These are phyloP conservation scores for Anoplolepis gracilipes DNA, from an alignment of 1,140 invertebrate genomes.

Conservation along the genomic window DNA sequence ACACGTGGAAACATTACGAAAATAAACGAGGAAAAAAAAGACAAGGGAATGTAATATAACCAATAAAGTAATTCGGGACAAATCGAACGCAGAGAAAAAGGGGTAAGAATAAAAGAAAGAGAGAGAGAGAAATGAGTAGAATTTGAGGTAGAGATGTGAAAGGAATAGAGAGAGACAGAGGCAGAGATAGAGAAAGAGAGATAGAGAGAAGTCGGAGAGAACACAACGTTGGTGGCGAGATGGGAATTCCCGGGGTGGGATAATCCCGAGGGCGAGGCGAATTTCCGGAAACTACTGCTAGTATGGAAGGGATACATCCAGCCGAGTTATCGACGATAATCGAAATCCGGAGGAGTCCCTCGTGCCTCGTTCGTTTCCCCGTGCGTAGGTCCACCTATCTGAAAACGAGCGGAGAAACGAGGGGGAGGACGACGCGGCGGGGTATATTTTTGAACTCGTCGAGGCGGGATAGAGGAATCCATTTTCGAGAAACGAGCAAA, in stretches of 20 bases:
- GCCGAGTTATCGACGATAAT: constrained; percentile 76
- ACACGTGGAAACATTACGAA: no score
- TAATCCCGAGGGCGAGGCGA: constrained; percentile 74
- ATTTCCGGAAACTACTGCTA: constrained; percentile 74
- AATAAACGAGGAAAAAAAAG: background rate
- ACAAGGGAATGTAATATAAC: constrained; percentile 44
- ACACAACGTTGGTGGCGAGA: constrained; percentile 63
- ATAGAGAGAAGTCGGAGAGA: constrained; percentile 13
- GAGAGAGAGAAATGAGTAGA: background rate
- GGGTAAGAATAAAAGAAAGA: background rate
- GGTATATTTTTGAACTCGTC: constrained; percentile 51
- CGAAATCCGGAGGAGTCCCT: constrained; percentile 75
- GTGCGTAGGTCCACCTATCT: constrained; percentile 31
- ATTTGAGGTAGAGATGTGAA: constrained; percentile 7
- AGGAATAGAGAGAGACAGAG: background rate
- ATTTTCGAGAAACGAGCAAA: constrained; percentile 52
- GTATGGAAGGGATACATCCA: constrained; percentile 73
- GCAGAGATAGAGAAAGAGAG: background rate
- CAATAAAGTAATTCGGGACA: constrained; percentile 70
- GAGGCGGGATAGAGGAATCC: constrained; percentile 41
- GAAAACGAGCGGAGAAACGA: constrained; percentile 51
- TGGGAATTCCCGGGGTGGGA: constrained; percentile 71
- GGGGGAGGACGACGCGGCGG: background rate
- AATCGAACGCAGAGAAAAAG: constrained; percentile 57
- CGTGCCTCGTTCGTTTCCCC: constrained; percentile 73